These are phyloP conservation scores for Lycopodina hypogea DNA, from an alignment of 37 sponge, comb jelly and placozoan genomes.

Conservation along the genomic window DNA sequence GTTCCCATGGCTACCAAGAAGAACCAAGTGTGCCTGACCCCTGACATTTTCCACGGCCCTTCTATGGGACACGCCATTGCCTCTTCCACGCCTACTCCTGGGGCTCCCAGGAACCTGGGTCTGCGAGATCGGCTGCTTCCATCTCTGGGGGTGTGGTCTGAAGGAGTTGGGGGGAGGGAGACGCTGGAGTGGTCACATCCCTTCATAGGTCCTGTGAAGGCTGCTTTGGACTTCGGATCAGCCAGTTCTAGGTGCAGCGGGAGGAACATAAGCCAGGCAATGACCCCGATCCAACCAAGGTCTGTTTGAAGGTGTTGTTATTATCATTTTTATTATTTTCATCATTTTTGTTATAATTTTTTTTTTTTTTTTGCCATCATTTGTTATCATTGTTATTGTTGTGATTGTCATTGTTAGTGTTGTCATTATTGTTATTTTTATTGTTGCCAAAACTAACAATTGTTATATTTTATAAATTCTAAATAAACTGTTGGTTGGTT, in stretches of 20 bases:
- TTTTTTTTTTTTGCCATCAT: no score
- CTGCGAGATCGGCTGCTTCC: background rate
- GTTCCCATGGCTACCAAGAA: background rate
- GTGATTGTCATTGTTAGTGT: no score
- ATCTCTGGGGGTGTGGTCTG: background rate
- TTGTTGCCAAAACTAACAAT: no score
- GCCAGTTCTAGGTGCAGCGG: background rate
- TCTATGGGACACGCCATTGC: slow-evolving; percentile 66
- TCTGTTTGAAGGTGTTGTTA: background rate
- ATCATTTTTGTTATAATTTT: no score
- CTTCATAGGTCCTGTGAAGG: slow-evolving; percentile 5
- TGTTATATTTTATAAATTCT: no score
- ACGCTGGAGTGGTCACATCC: background rate
- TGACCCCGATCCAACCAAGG: slow-evolving; percentile 24
- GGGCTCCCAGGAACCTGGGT: background rate
- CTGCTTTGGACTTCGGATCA: slow-evolving; percentile 28
- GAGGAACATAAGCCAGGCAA: background rate
- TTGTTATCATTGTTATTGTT: no score
- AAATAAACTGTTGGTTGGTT: no score
- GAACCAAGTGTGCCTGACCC: background rate
- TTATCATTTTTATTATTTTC: no score
- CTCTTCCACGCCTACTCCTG: slow-evolving; percentile 72
- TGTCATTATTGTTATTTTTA: no score
- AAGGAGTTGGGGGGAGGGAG: background rate
- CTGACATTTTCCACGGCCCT: slow-evolving; percentile 27